Base-by-base conservation (phyloP, 2,797 vertebrate genomes). In the Erpetoichthys calabaricus region DNA sequence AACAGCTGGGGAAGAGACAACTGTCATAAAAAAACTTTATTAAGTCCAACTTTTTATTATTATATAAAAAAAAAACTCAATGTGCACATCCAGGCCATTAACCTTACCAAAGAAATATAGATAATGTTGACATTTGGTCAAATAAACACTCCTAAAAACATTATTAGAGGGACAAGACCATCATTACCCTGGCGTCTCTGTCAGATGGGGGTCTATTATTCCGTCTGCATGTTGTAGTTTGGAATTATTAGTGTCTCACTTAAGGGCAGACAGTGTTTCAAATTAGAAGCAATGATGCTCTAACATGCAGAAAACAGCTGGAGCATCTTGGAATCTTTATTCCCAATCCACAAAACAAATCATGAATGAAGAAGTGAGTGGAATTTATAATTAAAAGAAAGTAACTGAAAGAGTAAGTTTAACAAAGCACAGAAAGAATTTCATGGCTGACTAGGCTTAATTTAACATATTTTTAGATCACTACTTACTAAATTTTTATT, bases 111-210 rank as follows among this genome's bases (percentile, higher is more conserved):
- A 60, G 55, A 56, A 56, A 56, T 56, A 56, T 10, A 51, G 55
- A 56, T 60, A 51, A 51, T 3, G 8, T 50, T 60, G 54, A 56
- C 47, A 56, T 60, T 51, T 60, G 59, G 59, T 60, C 55, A 60
- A 60, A 56, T 60, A 60, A 51, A 60, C 55, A 60, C 55, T 56
- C 59, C 47, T 50, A 51, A 56, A 60, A 60, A 56, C 54, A 60
- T 54, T 53, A 60, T 64, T 62, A 66, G 57, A 62, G 66, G 61
- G 58, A 67, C 52, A 60, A 56, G 55, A 53, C 47, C 53, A 60
- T 64, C 60, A 67, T 70, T 64, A 68, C 57, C n/a, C 60, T 64
- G 66, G 63, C 60, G 60, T 65, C 67, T 64, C 57, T 56, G 51
- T 57, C 47, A 56, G 58, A 55, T 57, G 44, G 60, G 58, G 59